Evolutionary conservation across 2,888 invertebrate species (phyloP).

Genomic region (Salpingus planirostris): DNA sequence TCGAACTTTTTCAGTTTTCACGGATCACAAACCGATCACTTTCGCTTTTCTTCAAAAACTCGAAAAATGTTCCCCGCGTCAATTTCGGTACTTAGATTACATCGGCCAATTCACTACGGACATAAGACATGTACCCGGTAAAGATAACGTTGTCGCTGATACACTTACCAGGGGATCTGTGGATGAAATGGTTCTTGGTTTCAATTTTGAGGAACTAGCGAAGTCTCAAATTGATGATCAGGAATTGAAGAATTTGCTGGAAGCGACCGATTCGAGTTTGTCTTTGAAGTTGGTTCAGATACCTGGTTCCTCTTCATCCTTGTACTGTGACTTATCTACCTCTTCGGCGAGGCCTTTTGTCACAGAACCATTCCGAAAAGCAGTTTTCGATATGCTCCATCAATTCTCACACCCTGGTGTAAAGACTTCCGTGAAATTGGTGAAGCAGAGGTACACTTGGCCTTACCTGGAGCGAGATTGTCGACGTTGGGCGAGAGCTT

Average conservation of each 20-base stretch:
- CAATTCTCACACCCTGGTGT: background rate
- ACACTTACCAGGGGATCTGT: background rate
- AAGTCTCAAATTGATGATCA: background rate
- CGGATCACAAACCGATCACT: background rate
- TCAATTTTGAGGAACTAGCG: background rate
- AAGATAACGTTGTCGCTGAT: background rate
- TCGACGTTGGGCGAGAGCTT: too few species aligned
- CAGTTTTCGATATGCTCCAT: background rate
- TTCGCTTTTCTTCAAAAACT: background rate
- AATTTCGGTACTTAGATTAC: background rate
- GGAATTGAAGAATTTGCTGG: background rate
- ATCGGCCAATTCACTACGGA: background rate
- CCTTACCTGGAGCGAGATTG: too few species aligned
- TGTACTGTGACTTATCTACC: background rate
- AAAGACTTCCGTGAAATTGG: too few species aligned
- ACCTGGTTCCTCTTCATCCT: background rate
- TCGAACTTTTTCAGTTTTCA: background rate
- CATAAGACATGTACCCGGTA: background rate
- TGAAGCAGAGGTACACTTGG: too few species aligned
- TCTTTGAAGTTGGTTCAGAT: background rate
- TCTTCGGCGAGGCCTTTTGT: background rate
- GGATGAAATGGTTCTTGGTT: background rate
- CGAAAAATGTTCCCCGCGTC: background rate
- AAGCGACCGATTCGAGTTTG: background rate
- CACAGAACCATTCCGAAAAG: background rate